Evolutionary conservation across 2,797 vertebrate genomes (phyloP), one percentile per base, ranked within the genome.

Genomic region (Xenops minutus): DNA sequence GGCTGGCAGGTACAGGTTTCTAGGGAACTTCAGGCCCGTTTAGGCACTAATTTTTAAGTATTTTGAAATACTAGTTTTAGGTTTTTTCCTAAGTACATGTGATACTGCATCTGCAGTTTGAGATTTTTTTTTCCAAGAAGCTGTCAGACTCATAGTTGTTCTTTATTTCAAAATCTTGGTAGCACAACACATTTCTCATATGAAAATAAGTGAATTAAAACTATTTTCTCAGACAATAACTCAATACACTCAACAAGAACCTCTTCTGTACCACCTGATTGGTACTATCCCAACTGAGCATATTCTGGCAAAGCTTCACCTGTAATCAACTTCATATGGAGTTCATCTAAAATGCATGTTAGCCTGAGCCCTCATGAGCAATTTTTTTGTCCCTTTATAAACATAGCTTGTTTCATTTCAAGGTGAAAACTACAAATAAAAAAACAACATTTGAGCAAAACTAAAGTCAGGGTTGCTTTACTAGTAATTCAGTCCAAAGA

Each of bases 1-100:
- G 37, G 63, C 20, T 21, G 10, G 55, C 34, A 55, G 19, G 43
- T 39, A 43, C 12, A 36, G 10, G 52, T 29, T 85, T 75, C 78
- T 29, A 84, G 32, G 34, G 66, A 85, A 19, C 15, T 63, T 73
- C 63, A 58, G 20, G 74, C 18, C 36, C 58, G 34, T 67, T 89
- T 54, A 83, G 63, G 39, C 16, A 71, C 11, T 22, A 11, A 58
- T 55, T 69, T 10, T 18, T 30, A 66, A 89, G 30, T 14, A n/a
- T 51, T 71, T 44, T 52, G 3, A 56, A 76, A 59, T 10, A 44
- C 4, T 34, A 41, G 6, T 46, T 3, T 44, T 44, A 9, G 12
- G 5, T 37, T 34, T 41, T 48, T 81, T 36, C 16, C 27, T 14
- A 76, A 69, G n/a, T 67, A 29, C 12, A 49, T 0, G 0, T 0